phyloP scores from a whole-genome alignment of 2,113 vertebrate genomes.

The Pseudorectes ferrugineus region DNA sequence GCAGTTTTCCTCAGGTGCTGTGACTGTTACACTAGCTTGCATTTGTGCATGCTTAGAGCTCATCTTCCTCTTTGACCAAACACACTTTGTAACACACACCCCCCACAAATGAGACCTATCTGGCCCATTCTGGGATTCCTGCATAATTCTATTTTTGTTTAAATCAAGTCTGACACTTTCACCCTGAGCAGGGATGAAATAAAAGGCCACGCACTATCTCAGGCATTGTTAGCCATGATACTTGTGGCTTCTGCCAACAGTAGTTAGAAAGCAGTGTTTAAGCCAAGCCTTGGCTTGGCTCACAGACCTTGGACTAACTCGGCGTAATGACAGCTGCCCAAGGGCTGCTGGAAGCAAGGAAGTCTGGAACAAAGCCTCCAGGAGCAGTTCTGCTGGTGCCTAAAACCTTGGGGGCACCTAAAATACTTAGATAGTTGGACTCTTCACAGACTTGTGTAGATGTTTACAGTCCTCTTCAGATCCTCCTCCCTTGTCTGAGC shows the following conservation, averaged over 20 bases:
- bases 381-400: neutral
- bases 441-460: neutral
- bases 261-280: neutral
- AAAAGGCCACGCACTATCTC: neutral
- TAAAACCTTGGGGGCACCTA: neutral
- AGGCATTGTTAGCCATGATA: neutral
- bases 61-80: neutral
- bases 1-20: neutral
- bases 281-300: neutral
- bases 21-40: too few relatives aligned
- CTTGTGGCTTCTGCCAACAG: neutral
- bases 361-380: neutral
- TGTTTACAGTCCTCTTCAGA: neutral
- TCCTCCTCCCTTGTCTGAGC: neutral
- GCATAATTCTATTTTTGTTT: neutral
- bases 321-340: fast-evolving
- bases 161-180: neutral
- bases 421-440: neutral
- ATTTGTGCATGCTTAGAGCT: neutral
- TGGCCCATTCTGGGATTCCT: neutral
- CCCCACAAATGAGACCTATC: neutral
- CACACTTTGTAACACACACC: neutral
- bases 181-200: neutral
- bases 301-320: neutral
- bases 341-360: neutral